These are phyloP conservation scores for Pseudochirops corinnae DNA, from an alignment of 2,797 vertebrate species.

Conservation along the genomic window DNA sequence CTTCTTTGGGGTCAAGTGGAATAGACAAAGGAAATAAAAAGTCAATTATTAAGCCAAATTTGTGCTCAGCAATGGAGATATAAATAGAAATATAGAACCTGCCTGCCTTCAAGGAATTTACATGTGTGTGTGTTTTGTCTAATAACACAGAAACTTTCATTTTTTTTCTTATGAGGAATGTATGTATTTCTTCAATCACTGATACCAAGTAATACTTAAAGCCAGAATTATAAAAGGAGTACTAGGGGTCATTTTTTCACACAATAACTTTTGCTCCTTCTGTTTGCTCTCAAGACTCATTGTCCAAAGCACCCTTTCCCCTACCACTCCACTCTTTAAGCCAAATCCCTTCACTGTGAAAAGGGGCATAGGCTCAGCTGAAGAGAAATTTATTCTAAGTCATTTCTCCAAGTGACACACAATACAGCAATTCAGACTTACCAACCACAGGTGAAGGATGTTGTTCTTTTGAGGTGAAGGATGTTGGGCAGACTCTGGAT, in stretches of 20 bases:
- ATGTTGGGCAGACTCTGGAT: neutral
- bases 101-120: neutral
- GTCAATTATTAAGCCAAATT: neutral
- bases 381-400: slow-evolving; percentile 51
- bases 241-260: slow-evolving; percentile 26
- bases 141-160: slow-evolving; percentile 38
- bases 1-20: neutral
- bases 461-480: neutral
- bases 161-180: slow-evolving; percentile 76
- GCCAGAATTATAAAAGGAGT: slow-evolving; percentile 56
- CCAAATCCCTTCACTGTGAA: neutral
- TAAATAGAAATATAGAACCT: neutral
- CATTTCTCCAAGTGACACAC: slow-evolving; percentile 67
- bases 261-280: slow-evolving; percentile 15
- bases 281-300: slow-evolving; percentile 41
- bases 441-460: slow-evolving; percentile 61
- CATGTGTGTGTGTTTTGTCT: neutral
- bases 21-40: neutral
- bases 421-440: slow-evolving; percentile 43
- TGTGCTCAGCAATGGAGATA: neutral
- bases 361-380: slow-evolving; percentile 50
- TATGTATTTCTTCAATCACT: slow-evolving; percentile 52
- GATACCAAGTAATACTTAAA: slow-evolving; percentile 51
- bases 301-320: neutral
- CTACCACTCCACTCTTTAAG: slow-evolving; percentile 13